Evolutionary conservation across 2,888 invertebrate genomes (phyloP).

Genomic region (Ophioninae sp.): DNA sequence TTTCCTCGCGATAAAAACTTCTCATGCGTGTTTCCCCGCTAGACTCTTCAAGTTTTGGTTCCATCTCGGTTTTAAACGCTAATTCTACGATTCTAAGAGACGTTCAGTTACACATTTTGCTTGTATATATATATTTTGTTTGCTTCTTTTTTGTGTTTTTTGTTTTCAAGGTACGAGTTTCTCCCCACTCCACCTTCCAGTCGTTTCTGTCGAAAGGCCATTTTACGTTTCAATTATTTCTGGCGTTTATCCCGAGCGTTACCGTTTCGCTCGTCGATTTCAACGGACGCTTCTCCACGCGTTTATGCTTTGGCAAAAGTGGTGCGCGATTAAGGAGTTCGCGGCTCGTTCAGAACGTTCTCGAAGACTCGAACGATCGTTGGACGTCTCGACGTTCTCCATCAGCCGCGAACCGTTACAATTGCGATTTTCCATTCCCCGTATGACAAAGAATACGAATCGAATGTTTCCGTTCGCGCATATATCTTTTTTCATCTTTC

Average conservation of each 20-base stretch:
- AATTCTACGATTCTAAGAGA: slow-evolving; percentile 51
- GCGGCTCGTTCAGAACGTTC: not conserved
- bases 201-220: slow-evolving; percentile 56
- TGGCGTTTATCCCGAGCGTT: slow-evolving; percentile 19
- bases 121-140: not conserved
- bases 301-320: slow-evolving; percentile 67
- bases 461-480: not conserved
- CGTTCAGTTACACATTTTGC: slow-evolving; percentile 39
- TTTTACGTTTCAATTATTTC: slow-evolving; percentile 43
- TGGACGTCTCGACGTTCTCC: not conserved
- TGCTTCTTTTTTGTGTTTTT: slow-evolving; percentile 15
- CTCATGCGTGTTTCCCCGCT: not conserved
- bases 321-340: slow-evolving; percentile 44
- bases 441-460: slow-evolving; percentile 24
- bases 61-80: slow-evolving; percentile 47
- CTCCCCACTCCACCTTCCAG: slow-evolving; percentile 18
- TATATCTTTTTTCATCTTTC: not conserved
- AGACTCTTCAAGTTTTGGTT: slow-evolving; percentile 49
- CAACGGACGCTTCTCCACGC: slow-evolving; percentile 36
- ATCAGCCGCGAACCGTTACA: slow-evolving; percentile 22
- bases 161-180: slow-evolving; percentile 40
- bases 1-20: not conserved
- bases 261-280: slow-evolving; percentile 16
- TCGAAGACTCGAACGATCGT: not conserved
- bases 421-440: slow-evolving; percentile 12